Evolutionary conservation across 2,113 vertebrate genomes (phyloP).

Genomic region (Tragelaphus scriptus): DNA sequence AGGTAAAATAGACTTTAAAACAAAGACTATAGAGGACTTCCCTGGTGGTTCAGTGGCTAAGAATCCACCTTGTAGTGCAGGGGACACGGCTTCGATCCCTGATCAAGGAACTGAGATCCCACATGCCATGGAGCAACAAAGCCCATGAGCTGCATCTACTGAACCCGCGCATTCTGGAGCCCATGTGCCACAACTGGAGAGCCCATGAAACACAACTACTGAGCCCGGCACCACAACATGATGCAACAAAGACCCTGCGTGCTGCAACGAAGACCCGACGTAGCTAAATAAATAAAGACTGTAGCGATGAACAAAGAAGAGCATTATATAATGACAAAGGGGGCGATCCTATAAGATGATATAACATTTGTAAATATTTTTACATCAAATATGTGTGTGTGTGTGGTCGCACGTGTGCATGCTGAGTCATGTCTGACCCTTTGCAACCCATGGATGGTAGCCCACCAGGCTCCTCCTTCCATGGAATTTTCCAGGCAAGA

Average conservation of each 20-base stretch:
- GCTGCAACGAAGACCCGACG: rapidly evolving
- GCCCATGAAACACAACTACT: background rate
- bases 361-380: background rate
- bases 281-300: background rate
- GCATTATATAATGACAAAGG: background rate
- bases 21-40: background rate
- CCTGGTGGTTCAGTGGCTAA: background rate
- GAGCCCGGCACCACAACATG: background rate
- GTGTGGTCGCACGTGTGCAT: too few relatives aligned
- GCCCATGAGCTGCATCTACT: background rate
- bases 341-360: background rate
- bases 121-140: background rate
- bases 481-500: background rate
- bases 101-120: background rate
- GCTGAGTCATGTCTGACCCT: background rate
- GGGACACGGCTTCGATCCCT: background rate
- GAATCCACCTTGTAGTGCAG: background rate
- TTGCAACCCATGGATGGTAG: background rate
- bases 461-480: background rate
- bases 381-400: background rate
- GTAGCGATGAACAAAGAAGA: background rate
- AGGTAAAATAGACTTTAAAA: background rate
- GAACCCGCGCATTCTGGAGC: background rate
- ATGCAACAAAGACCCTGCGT: background rate
- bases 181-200: background rate